These are phyloP conservation scores for Parnassius glacialis DNA, from an alignment of 2,888 invertebrate genomes.

Conservation along the genomic window DNA sequence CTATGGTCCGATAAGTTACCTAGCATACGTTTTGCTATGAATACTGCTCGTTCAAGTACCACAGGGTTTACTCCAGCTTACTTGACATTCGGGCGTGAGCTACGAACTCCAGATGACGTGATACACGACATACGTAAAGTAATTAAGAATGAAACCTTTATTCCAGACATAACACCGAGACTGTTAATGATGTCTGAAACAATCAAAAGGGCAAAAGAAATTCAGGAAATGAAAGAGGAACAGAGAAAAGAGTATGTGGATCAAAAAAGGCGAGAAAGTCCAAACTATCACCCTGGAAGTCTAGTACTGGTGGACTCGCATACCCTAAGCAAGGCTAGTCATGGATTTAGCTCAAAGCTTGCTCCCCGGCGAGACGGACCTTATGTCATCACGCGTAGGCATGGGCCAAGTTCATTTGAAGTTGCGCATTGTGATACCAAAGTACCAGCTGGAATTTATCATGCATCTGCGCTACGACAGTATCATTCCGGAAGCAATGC, in stretches of 20 bases:
- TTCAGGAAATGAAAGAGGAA: neutral
- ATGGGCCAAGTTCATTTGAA: no score
- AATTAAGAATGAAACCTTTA: neutral
- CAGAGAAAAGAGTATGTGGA: neutral
- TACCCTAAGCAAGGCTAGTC: neutral
- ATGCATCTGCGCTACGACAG: no score
- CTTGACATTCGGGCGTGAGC: constrained; percentile 24
- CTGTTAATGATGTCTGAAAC: neutral
- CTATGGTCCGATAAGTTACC: constrained; percentile 26
- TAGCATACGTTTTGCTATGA: constrained; percentile 30
- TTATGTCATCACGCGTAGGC: no score
- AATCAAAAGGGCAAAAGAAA: neutral
- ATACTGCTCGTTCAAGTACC: constrained; percentile 5
- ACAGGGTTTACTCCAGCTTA: constrained; percentile 18
- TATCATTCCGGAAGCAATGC: no score
- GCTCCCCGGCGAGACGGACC: no score
- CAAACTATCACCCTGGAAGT: neutral
- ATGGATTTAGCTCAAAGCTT: neutral
- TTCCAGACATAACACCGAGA: neutral
- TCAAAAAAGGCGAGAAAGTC: neutral
- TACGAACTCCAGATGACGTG: constrained; percentile 18
- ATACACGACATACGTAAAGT: neutral
- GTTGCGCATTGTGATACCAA: no score
- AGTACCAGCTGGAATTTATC: no score
- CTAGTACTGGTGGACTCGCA: neutral